Base-by-base conservation (phyloP, 2,113 vertebrate species). In the Psilopsiagon aymara region DNA sequence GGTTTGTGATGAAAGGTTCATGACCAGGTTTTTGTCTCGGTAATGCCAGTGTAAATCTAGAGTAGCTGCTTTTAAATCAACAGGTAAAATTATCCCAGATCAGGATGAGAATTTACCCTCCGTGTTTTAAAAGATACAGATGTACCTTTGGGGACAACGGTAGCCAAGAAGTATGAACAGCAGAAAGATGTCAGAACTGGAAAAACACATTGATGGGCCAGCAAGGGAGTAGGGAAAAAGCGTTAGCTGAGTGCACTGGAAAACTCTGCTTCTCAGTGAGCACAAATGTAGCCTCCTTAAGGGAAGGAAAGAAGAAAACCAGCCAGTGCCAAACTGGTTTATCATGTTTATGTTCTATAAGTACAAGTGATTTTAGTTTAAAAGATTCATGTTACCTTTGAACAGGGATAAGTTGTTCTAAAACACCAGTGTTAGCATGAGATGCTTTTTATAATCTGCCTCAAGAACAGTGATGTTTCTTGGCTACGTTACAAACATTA, bases 351-450 rank as follows among this genome's bases (percentile, higher is more conserved):
- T 67, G 89, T 91, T 96, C 96, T 91, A 60, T 76, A 91, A 96
- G 88, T 92, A 90, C 28, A 3, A 94, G 94, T 74, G 81, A 94
- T 95, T 96, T 92, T 81, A 86, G 76, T 95, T 95, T 92, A 90
- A 95, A 90, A 92, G 94, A 96, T 92, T 94, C 92, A 70, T 71
- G 91, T 95, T 96, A 97, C 96, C 90, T 90, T 95, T 96, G 95
- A 96, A 95, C 90, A 95, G 67, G 92, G 88, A 86, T 94, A 96
- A 79, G 51, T 93, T 94, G 51, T 93, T 94, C 91, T 94, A 94
- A 75, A 97, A 94, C 86, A 91, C 71, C 57, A 89, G 29, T 37
- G 80, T 80, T 94, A 93, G 94, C 78, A 86, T 84, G 93, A 96
- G 90, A 95, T 87, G 94, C 41, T 60, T 93, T 93, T 83, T 89